Evolutionary conservation across 2,113 vertebrate genomes (phyloP), one percentile per base, ranked within the genome.

Genomic region (Nesogale talazaci): DNA sequence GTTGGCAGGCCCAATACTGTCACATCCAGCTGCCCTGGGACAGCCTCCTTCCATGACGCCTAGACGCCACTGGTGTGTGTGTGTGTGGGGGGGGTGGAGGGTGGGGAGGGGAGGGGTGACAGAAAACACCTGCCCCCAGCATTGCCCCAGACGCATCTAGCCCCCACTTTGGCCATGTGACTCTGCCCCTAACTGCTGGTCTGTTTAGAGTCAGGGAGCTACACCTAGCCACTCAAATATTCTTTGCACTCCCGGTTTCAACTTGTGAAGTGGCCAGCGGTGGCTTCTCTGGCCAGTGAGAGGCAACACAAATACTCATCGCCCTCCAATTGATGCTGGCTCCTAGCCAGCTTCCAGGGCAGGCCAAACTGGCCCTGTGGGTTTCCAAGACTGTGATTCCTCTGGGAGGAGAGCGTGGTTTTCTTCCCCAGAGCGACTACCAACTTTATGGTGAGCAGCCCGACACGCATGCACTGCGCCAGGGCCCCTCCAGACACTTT

Each of bases 61-160:
- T 36, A 69, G 61, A 81, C 86, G 86, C 23, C 10, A 59, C 69
- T 38, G 56, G 11, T n/a, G n/a, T n/a, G n/a, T n/a, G n/a, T n/a
- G n/a, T n/a, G n/a, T n/a, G n/a, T n/a, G n/a, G n/a, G n/a, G n/a
- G n/a, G n/a, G n/a, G n/a, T n/a, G n/a, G n/a, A n/a, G n/a, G n/a
- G n/a, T n/a, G n/a, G n/a, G n/a, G n/a, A n/a, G n/a, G n/a, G n/a
- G n/a, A n/a, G 57, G 91, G 75, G 85, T 76, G 52, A 10, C 72
- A 92, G 92, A 85, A 85, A 91, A 89, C 63, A 29, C 61, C 57
- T 40, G 42, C 23, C 52, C 31, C 56, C 88, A 93, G 70, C 86
- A 34, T 77, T 27, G 2, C 22, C 70, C 72, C 78, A 83, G 76
- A 57, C 27, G 34, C 34, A 74, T 38, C 27, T 42, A 70, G 40